Evolutionary conservation across 2,113 vertebrate species (phyloP).

Genomic region (Alethe castanea): DNA sequence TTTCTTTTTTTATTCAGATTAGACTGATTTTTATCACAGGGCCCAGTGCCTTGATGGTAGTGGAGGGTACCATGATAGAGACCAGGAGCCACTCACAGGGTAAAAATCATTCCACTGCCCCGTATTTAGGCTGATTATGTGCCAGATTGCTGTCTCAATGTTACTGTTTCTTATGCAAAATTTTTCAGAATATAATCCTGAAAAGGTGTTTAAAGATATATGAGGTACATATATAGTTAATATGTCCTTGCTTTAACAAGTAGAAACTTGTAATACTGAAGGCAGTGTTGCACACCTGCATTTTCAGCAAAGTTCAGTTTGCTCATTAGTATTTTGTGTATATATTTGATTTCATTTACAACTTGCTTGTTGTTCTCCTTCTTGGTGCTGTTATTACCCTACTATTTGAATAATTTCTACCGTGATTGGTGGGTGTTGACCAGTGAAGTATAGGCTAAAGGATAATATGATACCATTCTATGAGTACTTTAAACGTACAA

Average conservation of each 20-base stretch:
- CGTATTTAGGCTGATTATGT: fast-evolving
- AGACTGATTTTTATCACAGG: not conserved
- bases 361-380: not conserved
- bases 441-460: not conserved
- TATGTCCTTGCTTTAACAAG: not conserved
- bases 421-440: not conserved
- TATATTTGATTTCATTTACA: not conserved
- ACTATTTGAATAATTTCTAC: not conserved
- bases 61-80: not conserved
- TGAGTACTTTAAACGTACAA: not conserved
- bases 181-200: not conserved
- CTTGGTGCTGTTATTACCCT: not conserved
- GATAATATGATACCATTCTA: fast-evolving
- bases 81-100: not conserved
- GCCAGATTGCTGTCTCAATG: not conserved
- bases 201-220: not conserved
- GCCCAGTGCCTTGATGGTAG: not conserved
- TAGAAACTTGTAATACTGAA: not conserved
- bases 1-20: not conserved
- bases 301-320: not conserved
- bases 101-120: not conserved
- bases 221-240: not conserved
- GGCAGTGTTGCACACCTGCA: not conserved
- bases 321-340: not conserved
- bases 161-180: not conserved